Conservation (phyloP, 2,888 invertebrate genomes). For the Chouioia cunea region DNA sequence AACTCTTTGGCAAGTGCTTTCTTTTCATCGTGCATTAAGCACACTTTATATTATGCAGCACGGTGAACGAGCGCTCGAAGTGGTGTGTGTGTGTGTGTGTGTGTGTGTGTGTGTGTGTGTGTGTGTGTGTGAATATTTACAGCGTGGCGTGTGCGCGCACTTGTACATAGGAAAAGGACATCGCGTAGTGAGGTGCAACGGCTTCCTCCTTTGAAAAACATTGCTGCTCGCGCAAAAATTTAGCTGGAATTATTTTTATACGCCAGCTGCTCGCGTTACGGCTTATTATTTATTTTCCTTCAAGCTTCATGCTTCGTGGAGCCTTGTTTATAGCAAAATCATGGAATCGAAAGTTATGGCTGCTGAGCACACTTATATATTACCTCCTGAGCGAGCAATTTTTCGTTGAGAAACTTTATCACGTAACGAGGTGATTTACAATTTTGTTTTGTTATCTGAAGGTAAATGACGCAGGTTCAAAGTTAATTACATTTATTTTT, state of each 20-base stretch:
- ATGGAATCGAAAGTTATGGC: conserved; percentile 32
- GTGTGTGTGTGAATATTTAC: too few species aligned
- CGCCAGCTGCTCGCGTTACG: background rate
- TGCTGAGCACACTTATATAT: background rate
- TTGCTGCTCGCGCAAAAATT: conserved; percentile 32
- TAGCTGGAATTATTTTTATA: conserved; percentile 36
- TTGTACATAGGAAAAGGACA: too few species aligned
- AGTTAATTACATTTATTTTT: conserved; percentile 37
- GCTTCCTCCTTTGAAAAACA: conserved; percentile 34
- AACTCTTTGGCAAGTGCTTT: too few species aligned
- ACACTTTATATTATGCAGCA: too few species aligned
- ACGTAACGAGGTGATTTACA: background rate
- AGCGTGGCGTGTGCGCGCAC: too few species aligned
- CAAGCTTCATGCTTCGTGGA: conserved; percentile 29
- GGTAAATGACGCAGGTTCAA: background rate
- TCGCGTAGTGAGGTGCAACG: conserved; percentile 7
- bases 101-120: background rate
- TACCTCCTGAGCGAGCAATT: background rate
- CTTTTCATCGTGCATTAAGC: too few species aligned
- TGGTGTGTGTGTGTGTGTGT: background rate
- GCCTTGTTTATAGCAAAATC: background rate
- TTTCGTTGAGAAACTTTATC: conserved; percentile 2
- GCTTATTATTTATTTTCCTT: conserved; percentile 43
- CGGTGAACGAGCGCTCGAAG: background rate
- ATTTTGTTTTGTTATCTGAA: background rate